Evolutionary conservation across 2,113 vertebrate genomes (phyloP).

Genomic region (Pelvicachromis taeniatus): DNA sequence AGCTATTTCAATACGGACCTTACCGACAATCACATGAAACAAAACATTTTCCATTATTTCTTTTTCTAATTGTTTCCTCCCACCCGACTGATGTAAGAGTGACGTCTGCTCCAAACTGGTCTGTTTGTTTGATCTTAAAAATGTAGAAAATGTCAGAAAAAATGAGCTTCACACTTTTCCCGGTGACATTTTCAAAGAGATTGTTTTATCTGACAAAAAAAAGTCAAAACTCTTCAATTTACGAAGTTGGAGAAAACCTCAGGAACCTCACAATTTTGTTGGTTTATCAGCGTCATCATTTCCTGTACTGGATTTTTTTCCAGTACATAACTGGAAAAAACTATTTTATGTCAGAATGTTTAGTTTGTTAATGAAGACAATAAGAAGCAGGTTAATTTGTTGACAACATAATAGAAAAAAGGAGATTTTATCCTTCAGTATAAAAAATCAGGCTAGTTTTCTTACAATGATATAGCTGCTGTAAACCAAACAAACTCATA

Average conservation of each 20-base stretch:
- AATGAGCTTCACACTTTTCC: neutral
- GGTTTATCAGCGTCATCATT: neutral
- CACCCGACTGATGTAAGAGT: rapidly evolving
- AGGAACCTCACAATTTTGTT: neutral
- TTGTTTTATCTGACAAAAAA: neutral
- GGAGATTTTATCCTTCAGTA: neutral
- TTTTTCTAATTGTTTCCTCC: neutral
- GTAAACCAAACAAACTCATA: neutral
- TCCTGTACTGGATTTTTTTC: neutral
- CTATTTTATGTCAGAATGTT: rapidly evolving
- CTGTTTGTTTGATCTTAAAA: neutral
- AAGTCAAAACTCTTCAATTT: neutral
- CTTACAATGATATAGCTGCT: neutral
- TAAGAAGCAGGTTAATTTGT: neutral
- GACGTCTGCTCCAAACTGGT: neutral
- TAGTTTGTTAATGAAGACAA: neutral
- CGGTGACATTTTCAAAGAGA: neutral
- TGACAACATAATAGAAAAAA: neutral
- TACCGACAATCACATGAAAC: neutral
- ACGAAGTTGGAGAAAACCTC: neutral
- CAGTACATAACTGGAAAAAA: too few relatives aligned
- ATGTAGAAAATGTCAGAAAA: neutral
- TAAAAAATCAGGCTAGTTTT: neutral
- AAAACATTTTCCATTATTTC: neutral
- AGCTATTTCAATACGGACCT: neutral